Conservation (phyloP, 1,140 invertebrate genomes). For the Oedothorax gibbosus region DNA sequence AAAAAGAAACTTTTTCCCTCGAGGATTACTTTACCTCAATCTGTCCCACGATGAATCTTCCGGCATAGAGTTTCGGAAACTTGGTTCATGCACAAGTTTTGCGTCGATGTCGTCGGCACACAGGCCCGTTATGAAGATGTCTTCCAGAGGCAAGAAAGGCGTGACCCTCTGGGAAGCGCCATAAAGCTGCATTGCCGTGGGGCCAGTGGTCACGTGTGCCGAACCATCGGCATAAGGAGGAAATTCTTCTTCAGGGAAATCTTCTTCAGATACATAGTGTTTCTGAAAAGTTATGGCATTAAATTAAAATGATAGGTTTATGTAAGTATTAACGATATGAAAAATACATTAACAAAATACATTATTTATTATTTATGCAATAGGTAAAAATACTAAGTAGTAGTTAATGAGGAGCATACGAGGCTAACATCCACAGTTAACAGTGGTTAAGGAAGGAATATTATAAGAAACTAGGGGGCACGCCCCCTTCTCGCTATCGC, state of each 20-base stretch:
- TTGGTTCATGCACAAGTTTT: conserved; percentile 35
- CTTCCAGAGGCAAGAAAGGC: conserved; percentile 70
- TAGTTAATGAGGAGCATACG: no score
- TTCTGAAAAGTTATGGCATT: conserved; percentile 14
- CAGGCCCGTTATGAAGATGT: conserved; percentile 70
- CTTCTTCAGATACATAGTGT: conserved; percentile 65
- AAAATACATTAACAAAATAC: no score
- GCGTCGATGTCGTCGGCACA: conserved; percentile 63
- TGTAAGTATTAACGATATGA: no score
- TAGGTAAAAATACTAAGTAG: no score
- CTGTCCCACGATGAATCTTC: not conserved
- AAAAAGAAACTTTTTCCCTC: no score
- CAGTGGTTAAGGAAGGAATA: no score
- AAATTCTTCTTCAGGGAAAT: conserved; percentile 64
- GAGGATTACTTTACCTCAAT: not conserved
- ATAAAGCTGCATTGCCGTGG: conserved; percentile 57
- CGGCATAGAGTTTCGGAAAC: conserved; percentile 7
- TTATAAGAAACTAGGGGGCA: no score
- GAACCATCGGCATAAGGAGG: conserved; percentile 72
- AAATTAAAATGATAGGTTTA: no score
- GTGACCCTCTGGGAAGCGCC: conserved; percentile 41
- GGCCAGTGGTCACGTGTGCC: conserved; percentile 66
- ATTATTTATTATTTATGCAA: no score
- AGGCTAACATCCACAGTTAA: no score
- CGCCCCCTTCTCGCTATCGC: no score